phyloP scores from a whole-genome alignment of 2,888 invertebrate genomes.

The Troides aeacus region DNA sequence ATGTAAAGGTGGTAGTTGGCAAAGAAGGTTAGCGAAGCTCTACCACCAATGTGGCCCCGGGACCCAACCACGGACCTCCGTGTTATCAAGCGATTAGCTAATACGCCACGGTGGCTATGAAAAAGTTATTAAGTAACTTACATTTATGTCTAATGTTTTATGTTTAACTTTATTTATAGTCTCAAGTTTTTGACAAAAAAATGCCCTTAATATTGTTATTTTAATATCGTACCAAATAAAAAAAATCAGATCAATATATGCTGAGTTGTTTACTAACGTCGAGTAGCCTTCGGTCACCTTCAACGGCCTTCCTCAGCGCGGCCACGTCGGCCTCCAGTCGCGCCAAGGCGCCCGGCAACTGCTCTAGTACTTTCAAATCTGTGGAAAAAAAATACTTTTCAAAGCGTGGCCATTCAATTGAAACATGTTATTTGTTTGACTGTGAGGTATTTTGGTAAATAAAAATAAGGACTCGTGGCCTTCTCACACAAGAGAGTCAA shows the following conservation, averaged over 20 bases:
- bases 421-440: not conserved
- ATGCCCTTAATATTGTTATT: no score
- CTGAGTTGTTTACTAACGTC: constrained; percentile 44
- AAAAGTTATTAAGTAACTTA: not conserved
- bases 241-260: no score
- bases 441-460: no score
- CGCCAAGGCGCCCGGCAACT: constrained; percentile 67
- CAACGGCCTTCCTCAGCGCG: constrained; percentile 67
- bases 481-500: no score
- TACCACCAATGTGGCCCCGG: not conserved
- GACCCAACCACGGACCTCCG: not conserved
- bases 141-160: no score
- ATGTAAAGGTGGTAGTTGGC: no score
- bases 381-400: constrained; percentile 5
- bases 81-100: not conserved
- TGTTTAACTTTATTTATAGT: not conserved
- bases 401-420: not conserved
- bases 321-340: constrained; percentile 72
- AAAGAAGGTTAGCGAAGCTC: no score
- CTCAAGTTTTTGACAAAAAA: no score
- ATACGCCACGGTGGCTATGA: not conserved
- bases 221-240: not conserved
- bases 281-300: constrained; percentile 62
- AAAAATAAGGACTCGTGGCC: no score
- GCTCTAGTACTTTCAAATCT: constrained; percentile 73